Percentiles rank a stretch among this genome's conserved stretches.
phyloP scores from a whole-genome alignment of 2,113 vertebrate genomes.

The Sylvietta virens region DNA sequence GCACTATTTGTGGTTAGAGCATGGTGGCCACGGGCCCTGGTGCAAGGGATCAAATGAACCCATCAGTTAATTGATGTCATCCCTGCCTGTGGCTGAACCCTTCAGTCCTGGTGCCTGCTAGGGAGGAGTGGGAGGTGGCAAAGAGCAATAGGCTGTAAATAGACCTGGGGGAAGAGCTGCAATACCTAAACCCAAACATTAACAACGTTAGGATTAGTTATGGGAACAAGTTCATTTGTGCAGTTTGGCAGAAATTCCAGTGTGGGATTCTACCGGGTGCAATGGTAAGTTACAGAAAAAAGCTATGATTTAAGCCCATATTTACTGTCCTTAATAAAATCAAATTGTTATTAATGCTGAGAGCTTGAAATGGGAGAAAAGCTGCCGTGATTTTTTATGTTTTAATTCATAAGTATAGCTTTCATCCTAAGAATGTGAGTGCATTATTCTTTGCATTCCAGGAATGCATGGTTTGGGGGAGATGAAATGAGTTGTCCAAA shows the following conservation, averaged over 20 bases:
- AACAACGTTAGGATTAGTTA: background rate
- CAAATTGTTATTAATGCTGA: background rate
- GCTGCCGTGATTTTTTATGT: background rate
- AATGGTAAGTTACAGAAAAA: background rate
- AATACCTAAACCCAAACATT: background rate
- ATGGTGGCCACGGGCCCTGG: background rate
- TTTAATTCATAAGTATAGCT: background rate
- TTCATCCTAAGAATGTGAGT: background rate
- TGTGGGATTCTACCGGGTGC: background rate
- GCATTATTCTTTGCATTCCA: background rate
- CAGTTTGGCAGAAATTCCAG: background rate
- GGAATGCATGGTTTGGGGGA: background rate
- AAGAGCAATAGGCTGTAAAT: background rate
- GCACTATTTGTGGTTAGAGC: background rate
- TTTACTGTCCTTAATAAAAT: background rate
- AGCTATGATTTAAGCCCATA: background rate
- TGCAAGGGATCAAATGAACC: background rate
- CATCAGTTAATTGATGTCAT: background rate
- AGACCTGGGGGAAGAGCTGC: background rate
- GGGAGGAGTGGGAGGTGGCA: background rate
- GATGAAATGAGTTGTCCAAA: background rate
- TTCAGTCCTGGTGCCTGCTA: background rate
- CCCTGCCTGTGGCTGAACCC: background rate
- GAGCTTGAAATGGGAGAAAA: background rate
- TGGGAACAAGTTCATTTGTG: background rate